Evolutionary conservation across 2,797 vertebrate genomes (phyloP).

Genomic region (Micrastur ruficollis): DNA sequence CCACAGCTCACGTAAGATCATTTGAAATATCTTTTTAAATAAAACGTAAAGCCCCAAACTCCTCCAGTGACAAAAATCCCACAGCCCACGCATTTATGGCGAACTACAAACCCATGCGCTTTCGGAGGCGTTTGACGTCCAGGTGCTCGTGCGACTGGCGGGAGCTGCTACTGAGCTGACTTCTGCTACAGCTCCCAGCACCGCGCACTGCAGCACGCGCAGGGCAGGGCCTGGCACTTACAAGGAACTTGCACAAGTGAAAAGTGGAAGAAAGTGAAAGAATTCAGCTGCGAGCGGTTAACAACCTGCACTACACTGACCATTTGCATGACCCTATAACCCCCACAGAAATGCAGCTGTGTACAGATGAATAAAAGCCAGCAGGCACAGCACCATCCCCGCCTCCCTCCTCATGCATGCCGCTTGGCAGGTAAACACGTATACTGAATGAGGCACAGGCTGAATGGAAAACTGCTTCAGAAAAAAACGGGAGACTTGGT

Average conservation of each 20-base stretch:
- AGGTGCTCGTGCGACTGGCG: not conserved
- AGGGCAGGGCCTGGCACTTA: not conserved
- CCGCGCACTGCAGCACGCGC: fast-evolving
- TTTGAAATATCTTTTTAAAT: not conserved
- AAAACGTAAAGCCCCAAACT: not conserved
- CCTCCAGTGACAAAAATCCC: not conserved
- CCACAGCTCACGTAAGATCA: fast-evolving
- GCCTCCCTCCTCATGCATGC: fast-evolving
- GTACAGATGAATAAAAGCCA: not conserved
- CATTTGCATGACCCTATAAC: not conserved
- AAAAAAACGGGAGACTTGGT: not conserved
- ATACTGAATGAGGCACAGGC: not conserved
- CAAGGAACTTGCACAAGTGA: not conserved
- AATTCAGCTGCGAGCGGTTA: not conserved
- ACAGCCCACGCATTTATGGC: not conserved
- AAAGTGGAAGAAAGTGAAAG: not conserved
- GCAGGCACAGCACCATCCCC: not conserved
- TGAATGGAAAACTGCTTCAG: not conserved
- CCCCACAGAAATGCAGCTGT: not conserved
- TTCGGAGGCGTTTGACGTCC: fast-evolving
- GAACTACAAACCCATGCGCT: not conserved
- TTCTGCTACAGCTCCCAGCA: not conserved
- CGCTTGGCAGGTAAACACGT: not conserved
- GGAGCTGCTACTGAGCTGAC: not conserved
- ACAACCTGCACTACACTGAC: not conserved